These are phyloP conservation scores for Nipponacmea schrenckii DNA, from an alignment of 2,888 invertebrate species.

Conservation along the genomic window DNA sequence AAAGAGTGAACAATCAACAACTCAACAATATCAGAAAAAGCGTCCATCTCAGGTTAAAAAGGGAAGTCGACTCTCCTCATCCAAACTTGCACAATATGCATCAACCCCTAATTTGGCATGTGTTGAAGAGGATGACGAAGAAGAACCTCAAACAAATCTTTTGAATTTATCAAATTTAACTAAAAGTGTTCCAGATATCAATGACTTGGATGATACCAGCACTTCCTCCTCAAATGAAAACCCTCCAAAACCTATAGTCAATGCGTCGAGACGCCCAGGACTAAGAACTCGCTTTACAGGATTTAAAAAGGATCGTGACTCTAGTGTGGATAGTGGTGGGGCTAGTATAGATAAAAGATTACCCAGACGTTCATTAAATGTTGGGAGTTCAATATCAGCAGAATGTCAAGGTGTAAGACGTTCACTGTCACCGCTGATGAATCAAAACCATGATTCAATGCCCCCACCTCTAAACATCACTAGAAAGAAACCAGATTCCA, in stretches of 20 bases:
- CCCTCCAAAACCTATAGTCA: constrained; percentile 23
- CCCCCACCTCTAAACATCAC: constrained; percentile 42
- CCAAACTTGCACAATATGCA: constrained; percentile 39
- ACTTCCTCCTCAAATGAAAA: constrained; percentile 18
- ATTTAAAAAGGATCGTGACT: constrained; percentile 9
- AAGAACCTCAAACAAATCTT: constrained; percentile 33
- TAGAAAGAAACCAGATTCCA: constrained; percentile 35
- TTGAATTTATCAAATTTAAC: constrained; percentile 31
- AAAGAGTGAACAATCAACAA: not conserved
- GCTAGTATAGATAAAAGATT: not conserved
- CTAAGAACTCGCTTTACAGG: constrained; percentile 14
- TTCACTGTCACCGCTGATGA: constrained; percentile 11
- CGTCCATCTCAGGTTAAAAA: not conserved
- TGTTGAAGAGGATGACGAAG: constrained; percentile 36
- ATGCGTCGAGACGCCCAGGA: constrained; percentile 18
- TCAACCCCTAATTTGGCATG: constrained; percentile 47
- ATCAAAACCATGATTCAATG: constrained; percentile 37
- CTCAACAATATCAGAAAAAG: not conserved
- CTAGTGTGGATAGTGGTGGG: constrained; percentile 5
- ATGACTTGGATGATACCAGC: constrained; percentile 31
- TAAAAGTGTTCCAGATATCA: constrained; percentile 41
- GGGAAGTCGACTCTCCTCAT: constrained; percentile 15
- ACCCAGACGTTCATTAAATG: constrained; percentile 14
- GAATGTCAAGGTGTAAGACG: not conserved
- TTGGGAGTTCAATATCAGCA: not conserved